Percentiles rank a stretch among this genome's conserved stretches.
These are phyloP conservation scores for Trinorchestia longiramus DNA, from an alignment of 1,140 invertebrate species.

Conservation along the genomic window DNA sequence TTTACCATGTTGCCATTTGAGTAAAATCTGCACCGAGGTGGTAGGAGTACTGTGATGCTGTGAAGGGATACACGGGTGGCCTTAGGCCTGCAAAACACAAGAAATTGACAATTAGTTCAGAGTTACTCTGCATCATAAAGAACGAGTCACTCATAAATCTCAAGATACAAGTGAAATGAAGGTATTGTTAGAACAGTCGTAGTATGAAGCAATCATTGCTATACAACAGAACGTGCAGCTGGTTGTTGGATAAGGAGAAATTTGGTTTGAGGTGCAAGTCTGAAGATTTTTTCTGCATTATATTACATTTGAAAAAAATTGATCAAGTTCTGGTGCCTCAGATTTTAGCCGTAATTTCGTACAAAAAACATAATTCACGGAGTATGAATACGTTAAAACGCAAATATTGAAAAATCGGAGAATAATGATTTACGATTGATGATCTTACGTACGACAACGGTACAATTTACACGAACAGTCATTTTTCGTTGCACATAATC, in stretches of 20 bases:
- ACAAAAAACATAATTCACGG: no score
- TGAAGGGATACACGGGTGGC: conserved; percentile 57
- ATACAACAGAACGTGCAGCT: not conserved
- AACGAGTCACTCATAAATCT: not conserved
- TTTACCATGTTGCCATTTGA: conserved; percentile 44
- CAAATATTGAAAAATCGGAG: no score
- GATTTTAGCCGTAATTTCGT: no score
- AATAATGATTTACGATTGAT: no score
- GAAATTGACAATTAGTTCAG: not conserved
- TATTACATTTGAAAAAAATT: no score
- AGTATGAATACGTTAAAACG: no score
- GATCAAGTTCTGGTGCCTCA: no score
- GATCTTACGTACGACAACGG: no score
- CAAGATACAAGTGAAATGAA: not conserved
- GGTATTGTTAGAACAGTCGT: not conserved
- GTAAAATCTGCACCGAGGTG: conserved; percentile 51
- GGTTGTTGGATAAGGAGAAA: not conserved
- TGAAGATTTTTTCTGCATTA: not conserved
- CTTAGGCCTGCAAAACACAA: conserved; percentile 34
- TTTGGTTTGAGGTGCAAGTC: not conserved
- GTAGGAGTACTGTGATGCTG: conserved; percentile 59
- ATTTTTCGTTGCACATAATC: no score
- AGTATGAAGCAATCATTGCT: not conserved
- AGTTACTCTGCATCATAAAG: not conserved
- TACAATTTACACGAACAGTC: no score